phyloP scores from a whole-genome alignment of 2,888 invertebrate species.

The Archaeoteleia sp. region DNA sequence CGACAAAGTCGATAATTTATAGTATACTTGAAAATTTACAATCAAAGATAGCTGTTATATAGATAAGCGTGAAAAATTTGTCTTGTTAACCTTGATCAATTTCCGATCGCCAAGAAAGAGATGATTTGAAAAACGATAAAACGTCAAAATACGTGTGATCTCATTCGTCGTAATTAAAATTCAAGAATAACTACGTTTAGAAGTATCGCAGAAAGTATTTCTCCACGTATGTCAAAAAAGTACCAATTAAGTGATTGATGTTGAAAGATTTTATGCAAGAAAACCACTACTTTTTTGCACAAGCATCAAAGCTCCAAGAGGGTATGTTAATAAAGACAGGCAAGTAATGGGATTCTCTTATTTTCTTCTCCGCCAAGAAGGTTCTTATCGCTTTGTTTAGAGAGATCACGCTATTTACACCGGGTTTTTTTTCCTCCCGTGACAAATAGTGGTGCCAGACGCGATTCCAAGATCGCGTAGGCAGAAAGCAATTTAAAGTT shows the following conservation, averaged over 20 bases:
- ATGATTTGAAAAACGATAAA: slow-evolving; percentile 8
- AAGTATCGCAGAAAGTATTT: no score
- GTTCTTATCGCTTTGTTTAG: slow-evolving; percentile 3
- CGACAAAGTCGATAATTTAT: slow-evolving; percentile 20
- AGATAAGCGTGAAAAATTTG: slow-evolving; percentile 20
- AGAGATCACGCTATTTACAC: slow-evolving; percentile 14
- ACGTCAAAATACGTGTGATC: slow-evolving; percentile 19
- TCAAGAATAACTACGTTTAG: slow-evolving; percentile 15
- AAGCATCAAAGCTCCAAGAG: slow-evolving; percentile 1
- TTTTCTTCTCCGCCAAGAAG: slow-evolving; percentile 6
- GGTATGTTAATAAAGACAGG: slow-evolving; percentile 7
- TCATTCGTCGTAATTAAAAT: slow-evolving; percentile 11
- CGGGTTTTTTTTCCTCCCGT: slow-evolving; percentile 24
- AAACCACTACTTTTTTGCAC: slow-evolving; percentile 17
- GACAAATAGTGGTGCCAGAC: slow-evolving; percentile 19
- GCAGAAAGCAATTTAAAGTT: slow-evolving; percentile 43
- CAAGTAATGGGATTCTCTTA: slow-evolving; percentile 1
- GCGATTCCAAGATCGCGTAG: slow-evolving; percentile 33
- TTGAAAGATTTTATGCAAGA: slow-evolving; percentile 10
- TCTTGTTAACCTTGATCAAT: slow-evolving; percentile 33
- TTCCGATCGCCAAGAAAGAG: slow-evolving; percentile 13
- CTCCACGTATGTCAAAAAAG: slow-evolving; percentile 11
- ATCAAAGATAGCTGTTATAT: slow-evolving; percentile 34
- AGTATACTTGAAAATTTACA: no score
- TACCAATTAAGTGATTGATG: slow-evolving; percentile 25